Base-by-base conservation (phyloP, 23 tunicate species). In the Aplidium turbinatum region DNA sequence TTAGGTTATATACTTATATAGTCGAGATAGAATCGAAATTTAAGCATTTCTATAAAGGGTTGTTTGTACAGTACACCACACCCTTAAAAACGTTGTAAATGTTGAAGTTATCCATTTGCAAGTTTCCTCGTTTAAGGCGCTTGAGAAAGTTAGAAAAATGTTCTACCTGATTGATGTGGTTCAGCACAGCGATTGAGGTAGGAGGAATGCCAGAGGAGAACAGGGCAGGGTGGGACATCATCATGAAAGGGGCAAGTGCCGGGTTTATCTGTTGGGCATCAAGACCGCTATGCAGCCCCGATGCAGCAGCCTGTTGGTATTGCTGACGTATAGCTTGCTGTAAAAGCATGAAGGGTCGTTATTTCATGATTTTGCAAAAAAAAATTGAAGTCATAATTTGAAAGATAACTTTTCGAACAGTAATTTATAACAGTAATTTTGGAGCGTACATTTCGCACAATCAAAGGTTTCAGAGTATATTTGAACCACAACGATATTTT, bases 191-290 rank as follows among this genome's bases (percentile, higher is more conserved):
- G 58, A 82, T 73, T 7, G 87, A 73, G 4, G 82, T 76, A 1
- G 90, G 90, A 9, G 89, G 81, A 1, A 82, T 62, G 0, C 73
- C 87, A 23, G 79, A 34, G 11, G 86, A 25, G 26, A 85, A 85
- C 9, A 85, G 33, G 19, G 80, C 81, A 5, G 92, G 84, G 35
- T 85, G 77, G 31, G 92, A 85, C 92, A 85, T 85, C 92, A 85
- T 78, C 72, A 85, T 47, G 22, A 78, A 42, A 63, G 83, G 92
- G 33, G 92, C 92, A 11, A 78, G 55, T 3, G 92, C 92, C 13
- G 92, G 84, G 62, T 85, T 78, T 18, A 78, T 61, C 35, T 68
- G 84, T 24, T 57, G 72, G 13, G 64, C 64, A 36, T 85, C 92
- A 0, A 85, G 54, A 0, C 84, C 92, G 73, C 68, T 78, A 24